A percentile compares a stretch with the other conserved stretches of the same genome.
Evolutionary conservation across 2,888 invertebrate genomes (phyloP).

Genomic region (Noctua janthe): DNA sequence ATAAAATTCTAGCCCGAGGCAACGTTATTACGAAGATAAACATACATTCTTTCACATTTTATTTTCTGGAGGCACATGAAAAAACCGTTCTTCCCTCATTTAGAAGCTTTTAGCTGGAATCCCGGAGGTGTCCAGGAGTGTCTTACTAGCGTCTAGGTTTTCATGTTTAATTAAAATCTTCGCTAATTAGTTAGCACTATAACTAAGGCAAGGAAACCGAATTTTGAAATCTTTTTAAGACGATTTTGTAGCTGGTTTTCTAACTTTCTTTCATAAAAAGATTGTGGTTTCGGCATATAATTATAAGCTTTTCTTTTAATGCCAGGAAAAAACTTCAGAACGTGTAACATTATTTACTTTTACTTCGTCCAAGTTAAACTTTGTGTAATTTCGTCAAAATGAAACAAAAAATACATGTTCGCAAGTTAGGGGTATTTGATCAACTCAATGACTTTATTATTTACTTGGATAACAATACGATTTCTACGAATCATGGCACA

Average conservation of each 20-base stretch:
- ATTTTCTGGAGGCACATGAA: slow-evolving; percentile 43
- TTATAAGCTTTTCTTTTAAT: not conserved
- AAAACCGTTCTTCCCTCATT: slow-evolving; percentile 62
- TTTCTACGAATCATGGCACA: slow-evolving; percentile 3
- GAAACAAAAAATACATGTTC: no score
- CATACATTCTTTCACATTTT: slow-evolving; percentile 52
- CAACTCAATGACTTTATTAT: not conserved
- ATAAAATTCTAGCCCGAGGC: slow-evolving; percentile 29
- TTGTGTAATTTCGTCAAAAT: not conserved
- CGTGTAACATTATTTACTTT: not conserved
- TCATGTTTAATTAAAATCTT: slow-evolving; percentile 72
- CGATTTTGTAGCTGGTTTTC: not conserved
- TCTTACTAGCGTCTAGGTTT: slow-evolving; percentile 64
- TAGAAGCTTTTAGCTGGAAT: slow-evolving; percentile 73
- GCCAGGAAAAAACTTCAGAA: not conserved
- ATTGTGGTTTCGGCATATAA: no score
- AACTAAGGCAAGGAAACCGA: slow-evolving; percentile 35
- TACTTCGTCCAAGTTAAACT: not conserved
- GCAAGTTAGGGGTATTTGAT: not conserved
- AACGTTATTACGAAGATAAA: slow-evolving; percentile 52
- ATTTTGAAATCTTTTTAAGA: not conserved
- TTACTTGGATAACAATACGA: not conserved
- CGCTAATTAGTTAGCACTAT: slow-evolving; percentile 65
- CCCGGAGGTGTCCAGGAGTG: slow-evolving; percentile 58
- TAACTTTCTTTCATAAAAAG: not conserved